Evolutionary conservation across 1,140 invertebrate genomes (phyloP).

Genomic region (Wiebesia pumilae): DNA sequence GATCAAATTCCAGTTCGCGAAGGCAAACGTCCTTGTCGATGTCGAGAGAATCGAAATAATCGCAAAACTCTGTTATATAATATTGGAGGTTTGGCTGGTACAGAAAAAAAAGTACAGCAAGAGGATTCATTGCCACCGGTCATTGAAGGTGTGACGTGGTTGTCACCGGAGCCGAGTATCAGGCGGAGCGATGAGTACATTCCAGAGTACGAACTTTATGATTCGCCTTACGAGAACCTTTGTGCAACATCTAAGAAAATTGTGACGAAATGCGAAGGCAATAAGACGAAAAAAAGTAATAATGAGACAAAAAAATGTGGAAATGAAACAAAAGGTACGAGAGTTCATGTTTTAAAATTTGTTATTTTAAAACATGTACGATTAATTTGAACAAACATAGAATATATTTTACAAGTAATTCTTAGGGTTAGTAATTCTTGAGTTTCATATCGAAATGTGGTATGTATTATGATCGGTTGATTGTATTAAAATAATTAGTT

Average conservation of each 20-base stretch:
- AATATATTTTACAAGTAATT: too few species aligned
- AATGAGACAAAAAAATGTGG: neutral
- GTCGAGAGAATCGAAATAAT: slow-evolving; percentile 63
- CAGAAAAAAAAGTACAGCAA: neutral
- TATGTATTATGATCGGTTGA: too few species aligned
- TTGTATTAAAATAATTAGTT: too few species aligned
- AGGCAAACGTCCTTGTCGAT: slow-evolving; percentile 61
- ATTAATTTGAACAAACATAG: too few species aligned
- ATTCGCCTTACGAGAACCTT: slow-evolving; percentile 58
- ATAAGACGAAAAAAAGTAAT: too few species aligned
- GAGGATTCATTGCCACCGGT: slow-evolving; percentile 43
- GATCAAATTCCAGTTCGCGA: slow-evolving; percentile 55
- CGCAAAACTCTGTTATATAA: slow-evolving; percentile 61
- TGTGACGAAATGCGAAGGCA: neutral
- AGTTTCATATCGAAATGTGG: too few species aligned
- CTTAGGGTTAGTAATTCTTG: too few species aligned
- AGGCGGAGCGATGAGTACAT: slow-evolving; percentile 66
- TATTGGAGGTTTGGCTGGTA: slow-evolving; percentile 46
- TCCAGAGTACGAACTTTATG: slow-evolving; percentile 64
- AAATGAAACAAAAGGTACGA: neutral
- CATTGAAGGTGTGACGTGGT: slow-evolving; percentile 60
- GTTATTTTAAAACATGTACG: neutral
- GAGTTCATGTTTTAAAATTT: neutral
- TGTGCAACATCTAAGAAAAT: neutral
- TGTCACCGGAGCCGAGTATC: slow-evolving; percentile 62